phyloP scores from a whole-genome alignment of 2,797 vertebrate species.

The Balearica regulorum region DNA sequence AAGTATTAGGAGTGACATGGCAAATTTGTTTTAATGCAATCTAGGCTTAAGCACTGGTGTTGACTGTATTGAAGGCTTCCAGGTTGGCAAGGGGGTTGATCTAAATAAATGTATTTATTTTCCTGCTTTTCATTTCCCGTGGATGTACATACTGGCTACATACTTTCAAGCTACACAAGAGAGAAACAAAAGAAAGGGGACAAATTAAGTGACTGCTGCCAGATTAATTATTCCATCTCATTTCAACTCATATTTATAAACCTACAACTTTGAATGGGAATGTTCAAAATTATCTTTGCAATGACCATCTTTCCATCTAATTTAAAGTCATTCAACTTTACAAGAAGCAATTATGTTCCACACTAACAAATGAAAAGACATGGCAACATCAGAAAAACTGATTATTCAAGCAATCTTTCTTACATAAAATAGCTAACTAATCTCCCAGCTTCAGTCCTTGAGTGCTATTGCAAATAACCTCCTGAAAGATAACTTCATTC shows the following conservation, averaged over 20 bases:
- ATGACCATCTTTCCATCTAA: constrained; percentile 37
- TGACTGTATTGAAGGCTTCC: background rate
- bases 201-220: constrained; percentile 7
- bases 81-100: background rate
- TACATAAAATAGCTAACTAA: constrained; percentile 12
- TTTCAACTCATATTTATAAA: constrained; percentile 34
- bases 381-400: constrained; percentile 44
- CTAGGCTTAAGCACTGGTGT: background rate
- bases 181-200: background rate
- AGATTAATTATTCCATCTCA: constrained; percentile 13
- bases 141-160: background rate
- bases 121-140: background rate
- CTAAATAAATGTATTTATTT: background rate
- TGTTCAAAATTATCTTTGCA: constrained; percentile 3
- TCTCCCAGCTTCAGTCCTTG: background rate
- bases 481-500: background rate
- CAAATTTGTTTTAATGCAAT: constrained; percentile 4
- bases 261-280: background rate
- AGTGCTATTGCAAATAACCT: background rate
- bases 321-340: constrained; percentile 50
- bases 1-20: background rate
- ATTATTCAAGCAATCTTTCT: constrained; percentile 35
- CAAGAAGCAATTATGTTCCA: constrained; percentile 33
- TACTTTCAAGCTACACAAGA: no score
- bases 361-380: constrained; percentile 33